Conservation (phyloP, 2,797 vertebrate species). For the Vespertilio murinus region DNA sequence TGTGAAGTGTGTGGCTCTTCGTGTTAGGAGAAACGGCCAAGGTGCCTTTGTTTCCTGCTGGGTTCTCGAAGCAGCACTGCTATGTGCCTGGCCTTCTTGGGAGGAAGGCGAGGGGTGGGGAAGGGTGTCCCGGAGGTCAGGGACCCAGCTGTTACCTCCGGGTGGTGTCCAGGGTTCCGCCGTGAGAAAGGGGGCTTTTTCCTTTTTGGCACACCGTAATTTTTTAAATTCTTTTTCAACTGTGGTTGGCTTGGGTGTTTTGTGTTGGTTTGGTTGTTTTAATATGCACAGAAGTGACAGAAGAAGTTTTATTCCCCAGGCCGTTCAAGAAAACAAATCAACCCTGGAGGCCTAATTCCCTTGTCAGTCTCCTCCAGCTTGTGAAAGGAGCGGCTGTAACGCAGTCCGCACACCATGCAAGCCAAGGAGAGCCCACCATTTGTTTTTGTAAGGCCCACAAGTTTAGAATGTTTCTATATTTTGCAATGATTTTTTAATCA, state of each 20-base stretch:
- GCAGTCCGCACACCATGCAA: background rate
- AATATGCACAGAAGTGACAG: background rate
- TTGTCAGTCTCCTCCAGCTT: background rate
- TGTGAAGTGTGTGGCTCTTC: background rate
- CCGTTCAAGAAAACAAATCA: background rate
- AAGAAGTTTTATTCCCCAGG: background rate
- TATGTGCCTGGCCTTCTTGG: background rate
- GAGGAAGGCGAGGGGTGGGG: background rate
- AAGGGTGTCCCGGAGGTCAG: background rate
- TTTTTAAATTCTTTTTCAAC: background rate
- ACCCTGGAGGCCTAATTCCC: background rate
- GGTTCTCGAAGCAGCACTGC: background rate
- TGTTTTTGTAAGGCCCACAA: background rate
- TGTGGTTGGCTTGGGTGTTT: background rate
- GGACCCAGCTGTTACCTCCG: background rate
- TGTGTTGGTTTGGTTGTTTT: background rate
- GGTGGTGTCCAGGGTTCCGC: background rate
- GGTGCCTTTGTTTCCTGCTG: background rate
- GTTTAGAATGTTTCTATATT: background rate
- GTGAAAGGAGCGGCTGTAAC: background rate
- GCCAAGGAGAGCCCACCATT: background rate
- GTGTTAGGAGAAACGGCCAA: background rate
- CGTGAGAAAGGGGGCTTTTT: background rate
- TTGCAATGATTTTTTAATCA: background rate
- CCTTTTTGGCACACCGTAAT: background rate